Evolutionary conservation across 2,888 invertebrate genomes (phyloP).

Genomic region (Cactoblastis cactorum): DNA sequence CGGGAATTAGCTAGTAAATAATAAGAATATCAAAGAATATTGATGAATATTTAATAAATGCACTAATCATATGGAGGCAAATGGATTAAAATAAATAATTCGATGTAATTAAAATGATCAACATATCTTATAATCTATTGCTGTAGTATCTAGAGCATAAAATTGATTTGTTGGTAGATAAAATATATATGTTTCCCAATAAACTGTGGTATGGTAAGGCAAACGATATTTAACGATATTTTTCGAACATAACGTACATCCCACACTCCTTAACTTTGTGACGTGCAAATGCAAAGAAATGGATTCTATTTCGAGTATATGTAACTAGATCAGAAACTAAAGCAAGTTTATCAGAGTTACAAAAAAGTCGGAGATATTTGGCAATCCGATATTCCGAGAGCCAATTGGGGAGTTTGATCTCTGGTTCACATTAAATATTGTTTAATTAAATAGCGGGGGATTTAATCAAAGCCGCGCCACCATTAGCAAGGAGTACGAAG

Average conservation of each 20-base stretch:
- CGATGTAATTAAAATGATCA: neutral
- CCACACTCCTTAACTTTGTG: too few relatives aligned
- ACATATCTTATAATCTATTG: neutral
- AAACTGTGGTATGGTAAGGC: too few relatives aligned
- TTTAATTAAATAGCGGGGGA: constrained; percentile 47
- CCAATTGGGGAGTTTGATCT: constrained; percentile 45
- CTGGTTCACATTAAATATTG: constrained; percentile 45
- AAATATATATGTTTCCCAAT: too few relatives aligned
- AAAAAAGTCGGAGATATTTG: constrained; percentile 38
- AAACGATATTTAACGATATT: neutral
- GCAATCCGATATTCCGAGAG: constrained; percentile 47
- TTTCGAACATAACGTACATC: too few relatives aligned
- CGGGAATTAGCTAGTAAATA: too few relatives aligned
- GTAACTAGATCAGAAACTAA: constrained; percentile 26
- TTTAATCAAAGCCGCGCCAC: constrained; percentile 38
- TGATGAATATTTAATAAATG: neutral
- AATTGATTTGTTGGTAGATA: neutral
- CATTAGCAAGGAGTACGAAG: constrained; percentile 6
- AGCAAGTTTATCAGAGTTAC: constrained; percentile 36
- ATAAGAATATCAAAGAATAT: too few relatives aligned
- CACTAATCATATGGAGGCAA: neutral
- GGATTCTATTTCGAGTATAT: neutral
- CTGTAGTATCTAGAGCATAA: neutral
- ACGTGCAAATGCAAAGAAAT: too few relatives aligned
- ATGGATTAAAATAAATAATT: neutral